Evolutionary conservation across 2,113 vertebrate species (phyloP).

Genomic region (Sander lucioperca): DNA sequence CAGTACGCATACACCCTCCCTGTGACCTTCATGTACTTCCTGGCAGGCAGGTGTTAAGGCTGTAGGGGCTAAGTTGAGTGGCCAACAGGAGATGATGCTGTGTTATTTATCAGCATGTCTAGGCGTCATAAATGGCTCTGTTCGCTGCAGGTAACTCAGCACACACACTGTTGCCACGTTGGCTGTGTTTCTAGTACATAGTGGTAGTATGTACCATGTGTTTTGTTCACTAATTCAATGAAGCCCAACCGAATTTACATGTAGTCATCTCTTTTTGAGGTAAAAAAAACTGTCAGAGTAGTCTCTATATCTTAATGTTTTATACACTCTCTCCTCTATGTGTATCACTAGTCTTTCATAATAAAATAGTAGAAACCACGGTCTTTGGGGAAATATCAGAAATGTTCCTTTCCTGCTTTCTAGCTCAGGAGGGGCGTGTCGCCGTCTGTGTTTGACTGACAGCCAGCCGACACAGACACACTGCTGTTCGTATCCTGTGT

Average conservation of each 20-base stretch:
- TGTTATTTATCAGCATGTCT: constrained; percentile 69
- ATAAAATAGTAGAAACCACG: constrained; percentile 3
- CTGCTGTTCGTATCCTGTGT: neutral
- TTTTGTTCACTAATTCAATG: neutral
- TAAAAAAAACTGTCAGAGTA: neutral
- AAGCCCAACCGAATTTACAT: neutral
- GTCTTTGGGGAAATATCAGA: neutral
- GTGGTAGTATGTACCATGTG: neutral
- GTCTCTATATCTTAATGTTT: neutral
- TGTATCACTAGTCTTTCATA: neutral
- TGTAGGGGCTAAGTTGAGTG: constrained; percentile 56
- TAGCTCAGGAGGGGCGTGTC: too few species aligned
- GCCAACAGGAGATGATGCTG: constrained; percentile 64
- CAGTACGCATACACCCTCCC: constrained; percentile 33
- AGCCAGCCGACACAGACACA: neutral
- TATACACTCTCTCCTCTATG: neutral
- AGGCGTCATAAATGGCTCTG: constrained; percentile 51
- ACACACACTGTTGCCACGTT: constrained; percentile 23
- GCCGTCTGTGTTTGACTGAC: neutral
- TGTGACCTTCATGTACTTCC: constrained; percentile 74
- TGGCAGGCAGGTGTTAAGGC: constrained; percentile 72
- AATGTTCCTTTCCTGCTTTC: neutral
- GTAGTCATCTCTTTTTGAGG: constrained; percentile 2
- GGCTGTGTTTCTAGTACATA: constrained; percentile 15
- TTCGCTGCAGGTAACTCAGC: constrained; percentile 51